phyloP scores from a whole-genome alignment of 2,888 invertebrate genomes.

The Zelleria hepariella region DNA sequence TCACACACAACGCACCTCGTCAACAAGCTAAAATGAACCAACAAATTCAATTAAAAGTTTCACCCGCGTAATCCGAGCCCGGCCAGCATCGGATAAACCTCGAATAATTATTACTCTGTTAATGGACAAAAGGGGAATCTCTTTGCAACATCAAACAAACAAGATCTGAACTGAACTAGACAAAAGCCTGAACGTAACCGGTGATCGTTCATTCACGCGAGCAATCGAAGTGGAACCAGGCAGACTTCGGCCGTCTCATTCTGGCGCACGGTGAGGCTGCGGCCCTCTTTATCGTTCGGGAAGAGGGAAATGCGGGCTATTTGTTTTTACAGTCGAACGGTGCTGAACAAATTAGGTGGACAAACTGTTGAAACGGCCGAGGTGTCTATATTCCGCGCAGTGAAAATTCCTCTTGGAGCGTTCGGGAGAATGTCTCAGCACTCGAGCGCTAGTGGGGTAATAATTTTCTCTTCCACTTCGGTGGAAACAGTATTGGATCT shows the following conservation, averaged over 20 bases:
- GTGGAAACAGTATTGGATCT: constrained; percentile 41
- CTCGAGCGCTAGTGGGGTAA: constrained; percentile 52
- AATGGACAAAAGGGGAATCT: constrained; percentile 52
- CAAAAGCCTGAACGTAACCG: constrained; percentile 54
- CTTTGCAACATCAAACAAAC: constrained; percentile 53
- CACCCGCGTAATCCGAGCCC: constrained; percentile 48
- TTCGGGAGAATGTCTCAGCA: constrained; percentile 45
- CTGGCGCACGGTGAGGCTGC: constrained; percentile 38
- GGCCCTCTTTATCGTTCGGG: constrained; percentile 50
- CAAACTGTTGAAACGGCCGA: constrained; percentile 68
- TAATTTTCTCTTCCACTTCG: constrained; percentile 53
- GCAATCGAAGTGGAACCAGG: constrained; percentile 31
- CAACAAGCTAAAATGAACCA: constrained; percentile 58
- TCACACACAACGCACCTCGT: constrained; percentile 39
- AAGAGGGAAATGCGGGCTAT: constrained; percentile 59
- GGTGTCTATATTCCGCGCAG: constrained; percentile 64
- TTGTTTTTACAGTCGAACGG: constrained; percentile 69
- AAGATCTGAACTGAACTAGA: constrained; percentile 51
- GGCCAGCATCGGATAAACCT: constrained; percentile 52
- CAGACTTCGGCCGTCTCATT: constrained; percentile 47
- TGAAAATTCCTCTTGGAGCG: constrained; percentile 58
- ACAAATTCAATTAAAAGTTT: constrained; percentile 68
- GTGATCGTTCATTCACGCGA: constrained; percentile 57
- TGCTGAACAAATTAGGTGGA: constrained; percentile 71
- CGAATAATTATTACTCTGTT: constrained; percentile 61